Base-by-base conservation (phyloP, 2,797 vertebrate genomes). In the Lophius americanus region DNA sequence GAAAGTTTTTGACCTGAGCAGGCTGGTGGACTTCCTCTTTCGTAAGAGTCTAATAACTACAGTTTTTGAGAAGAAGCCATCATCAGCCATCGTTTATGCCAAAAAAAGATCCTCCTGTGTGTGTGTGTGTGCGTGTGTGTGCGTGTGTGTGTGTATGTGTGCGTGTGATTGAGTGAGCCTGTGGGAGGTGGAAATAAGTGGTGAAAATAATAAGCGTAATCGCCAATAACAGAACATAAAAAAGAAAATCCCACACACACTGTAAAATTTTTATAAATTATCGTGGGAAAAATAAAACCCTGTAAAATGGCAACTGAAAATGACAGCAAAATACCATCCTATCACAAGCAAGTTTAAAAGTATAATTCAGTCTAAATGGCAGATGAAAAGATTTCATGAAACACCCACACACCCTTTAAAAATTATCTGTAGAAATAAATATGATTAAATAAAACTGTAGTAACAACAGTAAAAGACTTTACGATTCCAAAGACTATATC, bases 41-140 rank as follows among this genome's bases (percentile, higher is more conserved):
- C 60, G 46, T 60, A 71, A 67, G 47, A 57, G 47, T 36, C 49
- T 56, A 70, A 77, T 76, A 71, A 83, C 70, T 67, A 69, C 55
- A 76, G 65, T 42, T 51, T 67, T 75, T 71, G 65, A 48, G 43
- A 61, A 49, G 33, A 32, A 9, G 3, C 44, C 44, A n/a, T 77
- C 75, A 73, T 76, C 66, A 79, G 70, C 52, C 64, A 48, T 84
- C 51, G 86, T 88, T 83, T 79, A 83, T 78, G 75, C 56, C 64
- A 48, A 84, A 85, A 23, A 78, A 85, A 89, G 89, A 88, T 90
- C 84, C 81, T 59, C 64, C 71, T 39, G 42, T 33, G 55, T 68
- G 75, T 75, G 76, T 64, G 56, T 64, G 53, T 60, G 14, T 38
- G 37, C 1, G 3, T 42, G 47, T 60, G 56, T 37, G 53, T 46